Evolutionary conservation across 2,797 vertebrate genomes (phyloP).

Genomic region (Lacerta viridis): DNA sequence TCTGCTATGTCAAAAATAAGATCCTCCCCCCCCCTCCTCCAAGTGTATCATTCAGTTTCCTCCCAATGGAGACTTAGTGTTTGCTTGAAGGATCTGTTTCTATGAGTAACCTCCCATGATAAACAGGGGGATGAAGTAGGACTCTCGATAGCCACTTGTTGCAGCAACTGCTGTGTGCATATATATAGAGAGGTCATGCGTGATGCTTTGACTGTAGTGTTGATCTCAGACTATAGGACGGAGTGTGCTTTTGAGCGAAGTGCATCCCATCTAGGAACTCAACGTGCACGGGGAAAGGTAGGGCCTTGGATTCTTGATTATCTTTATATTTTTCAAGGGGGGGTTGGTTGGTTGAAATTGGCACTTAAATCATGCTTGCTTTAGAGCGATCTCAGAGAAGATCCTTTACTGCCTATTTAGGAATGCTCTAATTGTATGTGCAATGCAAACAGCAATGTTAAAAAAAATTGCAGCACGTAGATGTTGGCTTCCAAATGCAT

Average conservation of each 20-base stretch:
- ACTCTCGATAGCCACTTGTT: constrained; percentile 66
- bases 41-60: constrained; percentile 76
- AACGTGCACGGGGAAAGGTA: constrained; percentile 70
- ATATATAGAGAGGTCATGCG: constrained; percentile 62
- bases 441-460: neutral
- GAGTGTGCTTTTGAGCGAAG: constrained; percentile 53
- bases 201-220: constrained; percentile 47
- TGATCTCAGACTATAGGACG: constrained; percentile 43
- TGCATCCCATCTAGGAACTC: constrained; percentile 54
- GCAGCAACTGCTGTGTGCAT: constrained; percentile 40
- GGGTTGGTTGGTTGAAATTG: constrained; percentile 29
- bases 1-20: constrained; percentile 72
- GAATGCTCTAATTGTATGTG: neutral
- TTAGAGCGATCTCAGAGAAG: neutral
- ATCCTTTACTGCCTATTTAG: neutral
- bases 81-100: constrained; percentile 76
- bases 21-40: constrained; percentile 51
- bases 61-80: constrained; percentile 75
- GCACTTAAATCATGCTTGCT: neutral
- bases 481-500: neutral
- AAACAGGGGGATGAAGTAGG: constrained; percentile 71
- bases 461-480: neutral
- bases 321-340: neutral
- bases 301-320: constrained; percentile 58
- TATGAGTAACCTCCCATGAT: constrained; percentile 68